Conservation (phyloP, 2,888 invertebrate genomes). For the Baccha elongata region DNA sequence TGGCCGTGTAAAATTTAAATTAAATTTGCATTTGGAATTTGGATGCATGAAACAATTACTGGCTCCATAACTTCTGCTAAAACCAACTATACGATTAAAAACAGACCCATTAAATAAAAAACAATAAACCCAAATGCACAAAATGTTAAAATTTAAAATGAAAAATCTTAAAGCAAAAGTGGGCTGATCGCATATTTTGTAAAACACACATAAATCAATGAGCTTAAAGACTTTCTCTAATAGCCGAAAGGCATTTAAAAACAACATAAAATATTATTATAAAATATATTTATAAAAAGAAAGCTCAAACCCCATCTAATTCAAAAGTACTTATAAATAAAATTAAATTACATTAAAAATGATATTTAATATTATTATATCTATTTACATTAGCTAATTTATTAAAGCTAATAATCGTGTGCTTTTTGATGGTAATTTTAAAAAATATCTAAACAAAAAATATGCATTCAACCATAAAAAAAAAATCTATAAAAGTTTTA, state of each 20-base stretch:
- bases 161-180: constrained; percentile 8
- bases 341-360: constrained; percentile 29
- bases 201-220: constrained; percentile 53
- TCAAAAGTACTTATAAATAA: constrained; percentile 34
- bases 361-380: constrained; percentile 47
- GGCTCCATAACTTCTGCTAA: background rate
- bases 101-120: background rate
- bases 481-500: constrained; percentile 37
- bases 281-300: constrained; percentile 1
- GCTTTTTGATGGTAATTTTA: constrained; percentile 71
- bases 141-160: constrained; percentile 27
- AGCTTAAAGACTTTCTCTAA: constrained; percentile 67
- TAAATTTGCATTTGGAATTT: too few species aligned
- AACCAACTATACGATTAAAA: constrained; percentile 17
- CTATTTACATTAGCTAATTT: constrained; percentile 62
- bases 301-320: constrained; percentile 64
- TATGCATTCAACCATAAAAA: constrained; percentile 6
- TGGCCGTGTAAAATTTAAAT: too few species aligned
- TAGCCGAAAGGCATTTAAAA: constrained; percentile 34
- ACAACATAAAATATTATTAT: background rate
- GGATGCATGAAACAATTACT: too few species aligned
- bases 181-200: constrained; percentile 38
- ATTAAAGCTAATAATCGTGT: constrained; percentile 67
- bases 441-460: constrained; percentile 44
- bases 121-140: constrained; percentile 30